Evolutionary conservation across 1,140 invertebrate species (phyloP).

Genomic region (Drosophila insularis): DNA sequence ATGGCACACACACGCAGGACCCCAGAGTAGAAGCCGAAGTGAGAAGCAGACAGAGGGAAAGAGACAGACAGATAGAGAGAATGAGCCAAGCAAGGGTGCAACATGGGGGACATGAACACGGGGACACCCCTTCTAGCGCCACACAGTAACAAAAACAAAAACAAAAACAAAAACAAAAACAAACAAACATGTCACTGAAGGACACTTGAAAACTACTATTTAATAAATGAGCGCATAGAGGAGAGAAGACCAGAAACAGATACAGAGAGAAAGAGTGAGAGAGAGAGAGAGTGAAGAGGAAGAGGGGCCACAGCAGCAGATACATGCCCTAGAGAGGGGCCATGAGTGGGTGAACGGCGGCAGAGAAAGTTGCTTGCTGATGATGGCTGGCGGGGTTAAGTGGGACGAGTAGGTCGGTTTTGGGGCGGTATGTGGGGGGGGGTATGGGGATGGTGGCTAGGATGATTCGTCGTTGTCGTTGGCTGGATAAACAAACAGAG

Average conservation of each 20-base stretch:
- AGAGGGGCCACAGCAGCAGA: not conserved
- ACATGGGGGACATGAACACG: not conserved
- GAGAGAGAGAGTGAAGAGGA: conserved; percentile 18
- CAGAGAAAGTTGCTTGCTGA: conserved; percentile 1
- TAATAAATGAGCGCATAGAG: conserved; percentile 80
- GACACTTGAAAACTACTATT: conserved; percentile 82
- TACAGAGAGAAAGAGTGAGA: conserved; percentile 23
- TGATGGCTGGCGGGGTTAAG: not conserved
- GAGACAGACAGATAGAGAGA: not conserved
- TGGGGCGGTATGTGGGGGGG: not conserved
- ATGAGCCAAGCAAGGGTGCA: not conserved
- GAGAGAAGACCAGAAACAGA: conserved; percentile 40
- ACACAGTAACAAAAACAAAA: conserved; percentile 41
- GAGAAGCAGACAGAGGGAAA: not conserved
- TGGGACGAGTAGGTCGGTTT: not conserved
- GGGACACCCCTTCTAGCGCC: conserved; percentile 38
- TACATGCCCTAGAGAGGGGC: conserved; percentile 7
- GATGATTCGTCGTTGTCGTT: conserved; percentile 49
- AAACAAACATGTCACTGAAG: conserved; percentile 79
- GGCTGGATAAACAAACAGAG: conserved; percentile 79
- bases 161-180: conserved; percentile 59
- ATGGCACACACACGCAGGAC: conserved; percentile 58
- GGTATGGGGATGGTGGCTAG: not conserved
- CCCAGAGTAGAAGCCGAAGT: conserved; percentile 27
- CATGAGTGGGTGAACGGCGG: not conserved